A percentile compares a stretch with the other conserved stretches of the same genome.
phyloP scores from a whole-genome alignment of 1,140 invertebrate genomes.

The Sarcophaga bullata region DNA sequence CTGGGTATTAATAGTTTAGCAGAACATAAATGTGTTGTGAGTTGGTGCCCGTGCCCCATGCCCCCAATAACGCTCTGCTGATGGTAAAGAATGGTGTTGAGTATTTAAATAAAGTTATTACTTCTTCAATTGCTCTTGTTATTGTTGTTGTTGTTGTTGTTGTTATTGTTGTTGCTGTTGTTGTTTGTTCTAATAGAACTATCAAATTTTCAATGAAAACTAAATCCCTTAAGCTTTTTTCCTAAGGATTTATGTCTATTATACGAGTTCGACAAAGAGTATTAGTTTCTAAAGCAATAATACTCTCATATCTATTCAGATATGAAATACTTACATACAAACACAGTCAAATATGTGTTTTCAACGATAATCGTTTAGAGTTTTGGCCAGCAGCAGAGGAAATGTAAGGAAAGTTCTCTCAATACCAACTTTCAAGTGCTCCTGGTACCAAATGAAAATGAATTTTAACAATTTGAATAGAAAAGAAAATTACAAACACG shows the following conservation, averaged over 20 bases:
- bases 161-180: not conserved
- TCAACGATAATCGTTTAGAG: not conserved
- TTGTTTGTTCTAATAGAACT: not conserved
- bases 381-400: not conserved
- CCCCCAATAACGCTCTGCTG: not conserved
- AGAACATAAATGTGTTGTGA: not conserved
- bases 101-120: no score
- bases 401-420: not conserved
- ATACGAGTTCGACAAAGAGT: conserved; percentile 21
- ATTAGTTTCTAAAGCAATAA: conserved; percentile 12
- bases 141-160: not conserved
- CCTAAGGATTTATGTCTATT: conserved; percentile 15
- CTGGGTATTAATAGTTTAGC: not conserved
- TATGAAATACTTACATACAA: not conserved
- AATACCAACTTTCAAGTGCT: not conserved
- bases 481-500: conserved; percentile 9
- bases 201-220: conserved; percentile 1
- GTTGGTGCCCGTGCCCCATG: not conserved
- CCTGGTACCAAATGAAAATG: not conserved
- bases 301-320: not conserved
- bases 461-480: conserved; percentile 20
- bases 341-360: not conserved
- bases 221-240: conserved; percentile 24
- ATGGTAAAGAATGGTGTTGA: no score
- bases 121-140: no score